Base-by-base conservation (phyloP, 1,140 invertebrate species). In the Drosophila takahashii region DNA sequence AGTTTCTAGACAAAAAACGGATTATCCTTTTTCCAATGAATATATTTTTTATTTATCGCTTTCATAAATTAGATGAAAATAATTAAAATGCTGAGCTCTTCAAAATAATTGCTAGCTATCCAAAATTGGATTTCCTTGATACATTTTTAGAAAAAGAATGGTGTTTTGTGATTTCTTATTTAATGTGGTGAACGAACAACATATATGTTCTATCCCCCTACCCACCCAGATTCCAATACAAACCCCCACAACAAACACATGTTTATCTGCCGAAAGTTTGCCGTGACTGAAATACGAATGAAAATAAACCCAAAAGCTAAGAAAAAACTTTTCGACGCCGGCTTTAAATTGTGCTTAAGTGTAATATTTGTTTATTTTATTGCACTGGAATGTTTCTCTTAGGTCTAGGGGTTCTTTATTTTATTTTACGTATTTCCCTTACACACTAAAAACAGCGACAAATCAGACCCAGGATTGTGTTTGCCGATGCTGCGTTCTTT, bases 351-450 rank as follows among this genome's bases (percentile, higher is more conserved):
- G 58, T 57, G 74, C 78, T 76, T 87, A 81, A 87, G 58, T 78
- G 57, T 69, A 84, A 86, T 77, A 70, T 66, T 85, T 62, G 69
- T 81, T 77, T 80, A 69, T 69, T 84, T 85, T 85, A 85, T 85
- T 85, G 81, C 81, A 84, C 81, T 65, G 71, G 67, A 78, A 77
- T 70, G 66, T 79, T 73, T 58, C 61, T 60, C 52, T 53, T 62
- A 53, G 45, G 41, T 69, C 48, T 42, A 27, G 18, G 2, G n/a
- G 15, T 22, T 26, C 18, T 37, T 42, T 37, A 32, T n/a, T 48
- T 53, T 36, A 48, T 75, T 75, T 52, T 72, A 54, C 39, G 18
- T 60, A 27, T 27, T 50, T 50, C 39, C 16, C 73, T 67, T 77
- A 77, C 26, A 58, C 53, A 58, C 71, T 77, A 72, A 76, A 81